Evolutionary conservation across 2,888 invertebrate species (phyloP).

Genomic region (Onthophagus sagittarius): DNA sequence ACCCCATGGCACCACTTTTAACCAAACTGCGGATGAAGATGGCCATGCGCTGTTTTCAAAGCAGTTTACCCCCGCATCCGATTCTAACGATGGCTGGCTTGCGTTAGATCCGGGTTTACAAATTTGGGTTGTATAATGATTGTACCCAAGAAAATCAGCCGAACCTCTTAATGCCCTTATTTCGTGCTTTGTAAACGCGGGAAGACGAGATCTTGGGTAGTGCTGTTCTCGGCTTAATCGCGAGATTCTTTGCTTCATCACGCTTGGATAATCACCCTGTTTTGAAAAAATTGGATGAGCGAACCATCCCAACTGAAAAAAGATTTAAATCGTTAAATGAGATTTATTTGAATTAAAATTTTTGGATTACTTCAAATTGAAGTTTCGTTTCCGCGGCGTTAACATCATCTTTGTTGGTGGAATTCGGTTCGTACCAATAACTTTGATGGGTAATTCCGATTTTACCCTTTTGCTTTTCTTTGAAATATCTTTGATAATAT

Average conservation of each 20-base stretch:
- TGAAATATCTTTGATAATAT: constrained; percentile 52
- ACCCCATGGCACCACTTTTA: constrained; percentile 54
- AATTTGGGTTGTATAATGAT: constrained; percentile 62
- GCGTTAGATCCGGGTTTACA: neutral
- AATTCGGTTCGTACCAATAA: constrained; percentile 55
- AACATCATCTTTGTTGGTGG: constrained; percentile 47
- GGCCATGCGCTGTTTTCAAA: neutral
- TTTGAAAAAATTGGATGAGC: constrained; percentile 62
- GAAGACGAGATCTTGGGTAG: constrained; percentile 59
- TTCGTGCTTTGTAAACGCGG: constrained; percentile 59
- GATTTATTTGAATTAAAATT: neutral
- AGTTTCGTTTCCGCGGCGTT: constrained; percentile 55
- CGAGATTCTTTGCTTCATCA: constrained; percentile 59
- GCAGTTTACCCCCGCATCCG: neutral
- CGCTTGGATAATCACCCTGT: constrained; percentile 63
- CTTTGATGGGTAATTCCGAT: constrained; percentile 57
- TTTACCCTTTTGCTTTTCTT: constrained; percentile 40
- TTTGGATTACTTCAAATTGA: constrained; percentile 54
- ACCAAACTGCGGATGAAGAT: neutral
- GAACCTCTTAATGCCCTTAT: constrained; percentile 57
- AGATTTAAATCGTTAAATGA: neutral
- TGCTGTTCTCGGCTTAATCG: constrained; percentile 57
- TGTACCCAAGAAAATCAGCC: constrained; percentile 72
- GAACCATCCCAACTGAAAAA: constrained; percentile 62
- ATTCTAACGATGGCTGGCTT: neutral